Conservation (phyloP, 2,888 invertebrate species). For the Keiferia lycopersicella region DNA sequence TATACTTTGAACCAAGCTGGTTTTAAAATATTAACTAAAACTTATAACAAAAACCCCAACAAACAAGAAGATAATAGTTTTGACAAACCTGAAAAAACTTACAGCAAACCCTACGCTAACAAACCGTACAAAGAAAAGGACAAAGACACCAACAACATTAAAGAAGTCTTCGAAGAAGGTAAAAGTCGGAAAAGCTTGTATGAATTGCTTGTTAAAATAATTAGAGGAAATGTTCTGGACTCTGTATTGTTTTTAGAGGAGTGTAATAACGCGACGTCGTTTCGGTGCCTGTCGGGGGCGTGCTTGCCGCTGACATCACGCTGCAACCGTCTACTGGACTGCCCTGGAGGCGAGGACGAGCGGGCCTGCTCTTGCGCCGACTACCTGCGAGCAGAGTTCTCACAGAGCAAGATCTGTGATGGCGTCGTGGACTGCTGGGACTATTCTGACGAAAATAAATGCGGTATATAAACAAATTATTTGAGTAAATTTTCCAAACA, state of each 20-base stretch:
- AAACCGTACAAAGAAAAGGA: conserved; percentile 59
- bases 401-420: conserved; percentile 88
- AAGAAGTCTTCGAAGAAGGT: conserved; percentile 53
- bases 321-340: conserved; percentile 87
- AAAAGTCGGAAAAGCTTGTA: conserved; percentile 30
- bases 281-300: conserved; percentile 83
- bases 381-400: conserved; percentile 85
- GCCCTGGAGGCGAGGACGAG: conserved; percentile 86
- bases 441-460: conserved; percentile 88
- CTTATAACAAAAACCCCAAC: conserved; percentile 80
- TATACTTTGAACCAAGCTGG: conserved; percentile 84
- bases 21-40: conserved; percentile 84
- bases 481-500: neutral
- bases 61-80: conserved; percentile 71
- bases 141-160: conserved; percentile 42
- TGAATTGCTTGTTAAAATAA: conserved; percentile 23
- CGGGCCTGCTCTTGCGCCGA: conserved; percentile 88
- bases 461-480: conserved; percentile 80
- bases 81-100: conserved; percentile 64
- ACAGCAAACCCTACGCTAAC: conserved; percentile 51
- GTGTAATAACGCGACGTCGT: conserved; percentile 75
- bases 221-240: conserved; percentile 6
- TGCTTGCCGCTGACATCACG: conserved; percentile 84
- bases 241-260: conserved; percentile 52
- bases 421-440: conserved; percentile 91